Conservation (phyloP, 2,797 vertebrate genomes). For the Parauchenoglanis punctatus region DNA sequence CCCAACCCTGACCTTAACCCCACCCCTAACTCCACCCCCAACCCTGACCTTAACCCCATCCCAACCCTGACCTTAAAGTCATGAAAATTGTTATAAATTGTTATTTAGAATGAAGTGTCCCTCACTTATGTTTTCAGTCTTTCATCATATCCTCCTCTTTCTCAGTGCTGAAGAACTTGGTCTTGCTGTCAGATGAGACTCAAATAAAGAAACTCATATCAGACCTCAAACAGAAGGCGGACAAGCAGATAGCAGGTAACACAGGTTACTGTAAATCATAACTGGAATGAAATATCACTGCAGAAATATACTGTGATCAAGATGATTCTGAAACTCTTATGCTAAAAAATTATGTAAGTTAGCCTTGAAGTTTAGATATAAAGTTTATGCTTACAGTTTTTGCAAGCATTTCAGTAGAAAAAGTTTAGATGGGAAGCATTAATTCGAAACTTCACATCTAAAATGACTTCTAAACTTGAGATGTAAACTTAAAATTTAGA, state of each 20-base stretch:
- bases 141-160: not conserved
- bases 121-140: too few relatives aligned
- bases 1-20: not conserved
- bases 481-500: not conserved
- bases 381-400: not conserved
- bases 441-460: too few relatives aligned
- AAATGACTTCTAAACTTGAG: not conserved
- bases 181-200: constrained; percentile 3
- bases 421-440: too few relatives aligned
- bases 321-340: not conserved
- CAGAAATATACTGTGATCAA: not conserved
- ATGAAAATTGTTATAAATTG: not conserved
- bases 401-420: not conserved
- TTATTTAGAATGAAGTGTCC: too few relatives aligned
- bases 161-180: constrained; percentile 27
- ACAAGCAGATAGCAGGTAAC: constrained; percentile 13
- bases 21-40: not conserved
- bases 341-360: too few relatives aligned
- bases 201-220: constrained; percentile 4
- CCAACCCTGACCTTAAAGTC: not conserved
- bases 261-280: not conserved
- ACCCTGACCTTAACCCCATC: not conserved
- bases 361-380: not conserved
- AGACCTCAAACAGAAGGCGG: not conserved
- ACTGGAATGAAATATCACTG: not conserved